phyloP scores from a whole-genome alignment of 2,888 invertebrate genomes.

The Sabatieria punctata region DNA sequence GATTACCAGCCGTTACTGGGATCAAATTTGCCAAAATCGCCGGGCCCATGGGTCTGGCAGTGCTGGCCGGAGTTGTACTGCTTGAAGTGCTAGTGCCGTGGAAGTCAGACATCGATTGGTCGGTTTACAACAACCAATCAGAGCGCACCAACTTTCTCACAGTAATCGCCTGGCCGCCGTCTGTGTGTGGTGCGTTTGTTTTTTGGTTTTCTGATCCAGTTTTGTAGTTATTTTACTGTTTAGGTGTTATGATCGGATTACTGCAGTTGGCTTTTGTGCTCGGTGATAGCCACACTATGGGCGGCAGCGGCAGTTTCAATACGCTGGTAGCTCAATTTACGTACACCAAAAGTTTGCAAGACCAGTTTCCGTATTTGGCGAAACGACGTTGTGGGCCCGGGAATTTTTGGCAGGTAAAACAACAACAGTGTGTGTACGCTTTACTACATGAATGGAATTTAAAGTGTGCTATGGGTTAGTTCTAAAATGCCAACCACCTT shows the following conservation, averaged over 20 bases:
- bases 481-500: too few relatives aligned
- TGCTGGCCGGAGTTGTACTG: too few relatives aligned
- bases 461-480: neutral
- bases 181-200: too few relatives aligned
- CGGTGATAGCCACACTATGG: neutral
- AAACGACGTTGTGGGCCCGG: neutral
- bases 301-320: conserved; percentile 1
- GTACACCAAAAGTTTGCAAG: neutral
- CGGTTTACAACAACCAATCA: too few relatives aligned
- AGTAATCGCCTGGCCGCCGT: too few relatives aligned
- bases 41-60: too few relatives aligned
- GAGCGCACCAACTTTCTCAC: too few relatives aligned
- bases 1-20: too few relatives aligned
- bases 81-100: too few relatives aligned
- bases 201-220: neutral
- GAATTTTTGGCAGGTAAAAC: conserved; percentile 1
- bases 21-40: too few relatives aligned
- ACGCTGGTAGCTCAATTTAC: neutral
- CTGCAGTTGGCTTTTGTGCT: neutral
- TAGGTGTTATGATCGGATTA: neutral
- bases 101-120: too few relatives aligned
- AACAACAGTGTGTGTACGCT: neutral
- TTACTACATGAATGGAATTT: neutral
- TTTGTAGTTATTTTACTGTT: neutral
- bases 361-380: conserved; percentile 1